A percentile compares a stretch with the other conserved stretches of the same genome.
Evolutionary conservation across 2,113 vertebrate species (phyloP).

Genomic region (Manacus vitellinus): DNA sequence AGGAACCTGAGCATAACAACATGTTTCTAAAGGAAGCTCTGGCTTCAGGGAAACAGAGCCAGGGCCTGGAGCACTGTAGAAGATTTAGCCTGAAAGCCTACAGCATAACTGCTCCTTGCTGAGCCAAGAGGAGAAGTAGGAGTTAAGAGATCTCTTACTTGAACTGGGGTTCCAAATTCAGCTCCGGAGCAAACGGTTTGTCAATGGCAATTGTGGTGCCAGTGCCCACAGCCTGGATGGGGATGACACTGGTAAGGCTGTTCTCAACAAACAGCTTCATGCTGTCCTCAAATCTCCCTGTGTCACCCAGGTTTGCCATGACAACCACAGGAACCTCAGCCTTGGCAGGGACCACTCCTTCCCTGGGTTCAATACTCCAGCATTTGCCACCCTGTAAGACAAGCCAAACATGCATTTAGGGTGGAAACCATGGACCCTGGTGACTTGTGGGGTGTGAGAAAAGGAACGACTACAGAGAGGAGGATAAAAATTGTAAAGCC

Average conservation of each 20-base stretch:
- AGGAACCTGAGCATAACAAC: background rate
- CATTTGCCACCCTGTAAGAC: constrained; percentile 62
- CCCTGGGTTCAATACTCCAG: constrained; percentile 80
- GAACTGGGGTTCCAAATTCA: constrained; percentile 84
- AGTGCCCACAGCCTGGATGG: constrained; percentile 75
- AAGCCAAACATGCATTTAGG: background rate
- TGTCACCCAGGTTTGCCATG: constrained; percentile 82
- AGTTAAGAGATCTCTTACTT: constrained; percentile 71
- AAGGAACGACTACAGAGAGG: background rate
- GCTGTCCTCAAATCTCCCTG: constrained; percentile 68
- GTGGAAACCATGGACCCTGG: background rate
- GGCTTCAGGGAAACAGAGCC: background rate
- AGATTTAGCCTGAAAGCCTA: background rate
- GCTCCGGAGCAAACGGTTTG: constrained; percentile 76
- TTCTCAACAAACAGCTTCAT: constrained; percentile 75
- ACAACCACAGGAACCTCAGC: constrained; percentile 70
- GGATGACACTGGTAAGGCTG: constrained; percentile 60
- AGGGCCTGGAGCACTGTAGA: background rate
- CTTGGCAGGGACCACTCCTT: constrained; percentile 78
- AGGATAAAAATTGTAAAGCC: background rate
- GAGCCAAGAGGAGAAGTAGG: rapidly evolving
- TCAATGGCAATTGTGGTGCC: constrained; percentile 87
- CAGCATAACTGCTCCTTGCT: background rate
- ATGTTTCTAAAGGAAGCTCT: background rate
- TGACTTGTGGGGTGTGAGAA: background rate